Evolutionary conservation across 2,113 vertebrate genomes (phyloP).

Genomic region (Coracopsis vasa): DNA sequence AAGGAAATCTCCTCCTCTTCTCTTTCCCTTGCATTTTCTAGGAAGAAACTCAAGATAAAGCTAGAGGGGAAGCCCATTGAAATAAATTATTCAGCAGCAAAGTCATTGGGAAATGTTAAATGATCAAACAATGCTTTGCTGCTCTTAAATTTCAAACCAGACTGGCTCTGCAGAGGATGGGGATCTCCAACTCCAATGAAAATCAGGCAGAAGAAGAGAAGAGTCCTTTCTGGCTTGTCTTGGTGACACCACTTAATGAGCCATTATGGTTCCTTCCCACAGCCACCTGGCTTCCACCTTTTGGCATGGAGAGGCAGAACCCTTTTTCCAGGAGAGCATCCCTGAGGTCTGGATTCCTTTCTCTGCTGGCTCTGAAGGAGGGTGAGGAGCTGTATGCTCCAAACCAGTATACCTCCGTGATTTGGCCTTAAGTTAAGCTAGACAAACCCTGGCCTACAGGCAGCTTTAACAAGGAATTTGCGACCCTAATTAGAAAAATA

Average conservation of each 20-base stretch:
- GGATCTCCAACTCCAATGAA: neutral
- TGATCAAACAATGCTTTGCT: neutral
- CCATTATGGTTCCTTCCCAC: accelerated
- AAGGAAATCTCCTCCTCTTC: neutral
- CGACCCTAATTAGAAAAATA: neutral
- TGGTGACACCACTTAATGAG: neutral
- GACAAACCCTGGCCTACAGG: slow-evolving; percentile 1
- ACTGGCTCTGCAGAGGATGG: neutral
- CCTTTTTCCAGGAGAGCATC: neutral
- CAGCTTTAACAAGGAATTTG: slow-evolving; percentile 5
- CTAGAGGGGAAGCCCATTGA: neutral
- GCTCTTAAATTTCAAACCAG: neutral
- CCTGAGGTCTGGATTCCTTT: neutral
- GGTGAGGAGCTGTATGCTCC: neutral
- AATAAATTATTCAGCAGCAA: neutral
- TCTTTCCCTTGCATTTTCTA: neutral
- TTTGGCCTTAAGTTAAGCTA: slow-evolving; percentile 11
- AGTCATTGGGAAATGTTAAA: neutral
- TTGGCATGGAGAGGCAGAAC: accelerated
- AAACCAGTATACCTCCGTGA: neutral
- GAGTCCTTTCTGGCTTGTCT: neutral
- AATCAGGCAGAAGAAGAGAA: neutral
- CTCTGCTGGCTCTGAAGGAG: neutral
- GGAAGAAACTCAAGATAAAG: neutral
- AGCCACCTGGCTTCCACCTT: neutral